These are phyloP conservation scores for Eclectus roratus DNA, from an alignment of 2,113 vertebrate genomes.

Conservation along the genomic window DNA sequence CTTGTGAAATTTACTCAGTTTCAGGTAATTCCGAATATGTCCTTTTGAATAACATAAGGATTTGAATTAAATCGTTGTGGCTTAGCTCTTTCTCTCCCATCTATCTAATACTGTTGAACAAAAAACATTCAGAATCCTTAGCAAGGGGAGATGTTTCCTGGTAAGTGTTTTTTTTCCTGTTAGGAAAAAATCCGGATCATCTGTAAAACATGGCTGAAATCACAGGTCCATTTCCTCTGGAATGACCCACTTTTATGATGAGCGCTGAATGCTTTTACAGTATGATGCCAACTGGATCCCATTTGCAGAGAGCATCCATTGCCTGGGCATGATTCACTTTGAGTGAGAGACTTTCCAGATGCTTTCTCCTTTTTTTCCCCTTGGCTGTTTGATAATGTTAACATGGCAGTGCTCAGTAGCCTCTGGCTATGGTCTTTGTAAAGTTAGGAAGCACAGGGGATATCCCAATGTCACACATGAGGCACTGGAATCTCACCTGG, in stretches of 20 bases:
- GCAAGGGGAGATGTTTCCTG: neutral
- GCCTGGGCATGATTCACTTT: neutral
- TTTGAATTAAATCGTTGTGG: neutral
- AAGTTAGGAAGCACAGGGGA: neutral
- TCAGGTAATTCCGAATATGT: neutral
- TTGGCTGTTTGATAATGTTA: neutral
- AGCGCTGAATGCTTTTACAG: neutral
- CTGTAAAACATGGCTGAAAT: neutral
- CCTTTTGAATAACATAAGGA: neutral
- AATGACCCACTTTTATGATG: neutral
- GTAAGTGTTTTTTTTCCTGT: neutral
- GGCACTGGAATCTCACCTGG: neutral
- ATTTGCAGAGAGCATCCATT: neutral
- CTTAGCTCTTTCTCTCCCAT: neutral
- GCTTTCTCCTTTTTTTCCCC: neutral
- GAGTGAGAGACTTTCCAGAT: neutral
- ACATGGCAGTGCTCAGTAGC: neutral
- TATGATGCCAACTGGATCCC: neutral
- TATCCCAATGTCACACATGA: fast-evolving
- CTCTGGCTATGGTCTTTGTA: neutral
- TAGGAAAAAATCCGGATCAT: neutral
- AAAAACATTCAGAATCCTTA: neutral
- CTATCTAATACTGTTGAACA: neutral
- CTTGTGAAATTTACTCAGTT: neutral
- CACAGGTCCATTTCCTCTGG: neutral